Evolutionary conservation across 2,113 vertebrate species (phyloP).

Genomic region (Elephantulus edwardii): DNA sequence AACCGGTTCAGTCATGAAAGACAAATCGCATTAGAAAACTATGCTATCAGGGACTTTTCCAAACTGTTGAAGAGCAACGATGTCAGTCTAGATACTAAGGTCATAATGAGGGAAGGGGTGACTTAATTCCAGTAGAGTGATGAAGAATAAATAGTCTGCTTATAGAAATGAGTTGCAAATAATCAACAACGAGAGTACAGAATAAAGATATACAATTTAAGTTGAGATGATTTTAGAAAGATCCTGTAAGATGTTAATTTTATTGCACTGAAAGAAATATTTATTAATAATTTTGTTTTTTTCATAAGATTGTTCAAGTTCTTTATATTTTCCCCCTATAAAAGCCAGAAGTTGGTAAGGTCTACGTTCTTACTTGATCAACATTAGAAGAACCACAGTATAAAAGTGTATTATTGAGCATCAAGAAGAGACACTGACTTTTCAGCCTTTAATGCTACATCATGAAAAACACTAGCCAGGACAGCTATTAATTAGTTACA

Average conservation of each 20-base stretch:
- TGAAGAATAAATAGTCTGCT: not conserved
- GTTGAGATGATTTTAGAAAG: not conserved
- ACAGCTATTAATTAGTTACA: not conserved
- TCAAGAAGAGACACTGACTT: not conserved
- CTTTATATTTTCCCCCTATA: slow-evolving; percentile 18
- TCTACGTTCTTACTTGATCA: not conserved
- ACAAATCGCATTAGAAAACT: not conserved
- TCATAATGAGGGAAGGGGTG: not conserved
- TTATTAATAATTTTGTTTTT: slow-evolving; percentile 26
- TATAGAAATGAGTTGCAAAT: not conserved
- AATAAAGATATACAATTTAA: not conserved
- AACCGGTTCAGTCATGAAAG: not conserved
- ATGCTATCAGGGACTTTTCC: too few relatives aligned
- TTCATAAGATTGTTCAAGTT: not conserved
- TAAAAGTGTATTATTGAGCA: not conserved
- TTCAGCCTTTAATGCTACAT: not conserved
- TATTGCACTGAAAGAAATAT: slow-evolving; percentile 21
- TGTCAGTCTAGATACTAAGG: too few relatives aligned
- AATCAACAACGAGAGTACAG: not conserved
- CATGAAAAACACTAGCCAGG: slow-evolving; percentile 5
- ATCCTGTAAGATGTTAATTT: slow-evolving; percentile 16
- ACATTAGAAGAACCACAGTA: not conserved
- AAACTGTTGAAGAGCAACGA: too few relatives aligned
- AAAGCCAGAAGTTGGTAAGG: not conserved
- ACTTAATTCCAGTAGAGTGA: not conserved